A percentile compares a stretch with the other conserved stretches of the same genome.
These are phyloP conservation scores for Onthophagus taurus DNA, from an alignment of 1,140 invertebrate genomes.

Conservation along the genomic window DNA sequence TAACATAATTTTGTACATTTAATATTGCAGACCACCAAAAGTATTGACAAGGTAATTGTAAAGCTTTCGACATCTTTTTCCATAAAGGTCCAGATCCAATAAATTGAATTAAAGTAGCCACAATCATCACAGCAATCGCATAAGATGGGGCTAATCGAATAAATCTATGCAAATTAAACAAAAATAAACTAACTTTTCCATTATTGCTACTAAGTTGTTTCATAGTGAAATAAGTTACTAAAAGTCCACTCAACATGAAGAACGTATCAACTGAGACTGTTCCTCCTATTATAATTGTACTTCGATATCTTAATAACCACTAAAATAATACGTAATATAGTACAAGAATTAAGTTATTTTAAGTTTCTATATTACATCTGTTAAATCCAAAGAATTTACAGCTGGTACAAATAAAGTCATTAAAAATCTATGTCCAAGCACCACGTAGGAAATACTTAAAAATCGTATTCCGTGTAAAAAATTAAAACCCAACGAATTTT, in stretches of 20 bases:
- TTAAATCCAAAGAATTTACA: constrained; percentile 25
- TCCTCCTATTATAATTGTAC: constrained; percentile 27
- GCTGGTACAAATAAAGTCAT: constrained; percentile 26
- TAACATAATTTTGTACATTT: constrained; percentile 35
- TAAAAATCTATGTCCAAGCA: constrained; percentile 25
- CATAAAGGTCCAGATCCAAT: constrained; percentile 34
- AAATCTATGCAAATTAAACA: constrained; percentile 34
- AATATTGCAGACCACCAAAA: constrained; percentile 40
- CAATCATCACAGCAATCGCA: constrained; percentile 32
- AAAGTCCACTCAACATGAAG: constrained; percentile 43
- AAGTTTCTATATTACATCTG: constrained; percentile 21
- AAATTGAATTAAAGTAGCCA: constrained; percentile 31
- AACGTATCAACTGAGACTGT: constrained; percentile 38
- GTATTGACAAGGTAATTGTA: constrained; percentile 26
- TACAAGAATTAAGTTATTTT: neutral
- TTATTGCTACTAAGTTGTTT: constrained; percentile 18
- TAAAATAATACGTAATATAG: constrained; percentile 18
- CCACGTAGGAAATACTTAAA: constrained; percentile 26
- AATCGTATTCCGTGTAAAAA: constrained; percentile 27
- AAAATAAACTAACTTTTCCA: constrained; percentile 26
- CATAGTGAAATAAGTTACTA: constrained; percentile 36
- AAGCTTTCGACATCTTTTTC: constrained; percentile 22
- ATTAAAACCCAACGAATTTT: constrained; percentile 16
- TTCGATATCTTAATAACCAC: constrained; percentile 26
- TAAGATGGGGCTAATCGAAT: constrained; percentile 38